Evolutionary conservation across 2,113 vertebrate genomes (phyloP), one percentile per base, ranked within the genome.

Genomic region (Myanophis thanlyinensis): DNA sequence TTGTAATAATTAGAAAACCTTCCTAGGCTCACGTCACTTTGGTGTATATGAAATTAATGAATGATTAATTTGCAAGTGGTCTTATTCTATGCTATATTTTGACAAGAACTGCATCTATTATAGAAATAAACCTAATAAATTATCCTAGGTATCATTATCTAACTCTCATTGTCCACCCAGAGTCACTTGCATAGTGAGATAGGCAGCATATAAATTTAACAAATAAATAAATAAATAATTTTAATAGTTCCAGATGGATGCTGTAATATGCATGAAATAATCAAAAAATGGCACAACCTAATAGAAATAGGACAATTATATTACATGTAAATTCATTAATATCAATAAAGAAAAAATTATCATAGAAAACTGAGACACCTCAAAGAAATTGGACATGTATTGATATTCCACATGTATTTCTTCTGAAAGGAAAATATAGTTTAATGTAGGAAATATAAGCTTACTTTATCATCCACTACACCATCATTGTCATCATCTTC

Each of bases 401-500:
- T 86, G 46, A 30, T 86, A 27, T 18, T 35, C n/a, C 92, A 62
- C 30, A 62, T 27, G 49, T 49, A 35, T 89, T 48, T 89, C 13
- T 85, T 30, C 52, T 51, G 46, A 59, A 49, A 52, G 15, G 5
- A 48, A 5, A 89, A 49, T 15, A 20, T 18, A 5, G 15, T 4
- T 54, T 89, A 54, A 89, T 85, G 67, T 25, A 93, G 49, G 15
- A 52, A 89, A 84, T 95, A 0, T 1, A 0, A 5, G 89, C 97
- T 91, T 97, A 99, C 99, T 97, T 98, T 98, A 95, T 99, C 99
- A 92, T 99, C 99, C 0, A 97, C 95, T 0, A 99, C 99, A 12
- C 98, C 98, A 13, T 99, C 99, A 0, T 99, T 99, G 96, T 99
- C 99, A 27, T 99, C 99, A 2, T 99, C 99, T 8, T 99, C 98